Evolutionary conservation across 2,113 vertebrate species (phyloP), one percentile per base, ranked within the genome.

Genomic region (Poeciliopsis prolifica): DNA sequence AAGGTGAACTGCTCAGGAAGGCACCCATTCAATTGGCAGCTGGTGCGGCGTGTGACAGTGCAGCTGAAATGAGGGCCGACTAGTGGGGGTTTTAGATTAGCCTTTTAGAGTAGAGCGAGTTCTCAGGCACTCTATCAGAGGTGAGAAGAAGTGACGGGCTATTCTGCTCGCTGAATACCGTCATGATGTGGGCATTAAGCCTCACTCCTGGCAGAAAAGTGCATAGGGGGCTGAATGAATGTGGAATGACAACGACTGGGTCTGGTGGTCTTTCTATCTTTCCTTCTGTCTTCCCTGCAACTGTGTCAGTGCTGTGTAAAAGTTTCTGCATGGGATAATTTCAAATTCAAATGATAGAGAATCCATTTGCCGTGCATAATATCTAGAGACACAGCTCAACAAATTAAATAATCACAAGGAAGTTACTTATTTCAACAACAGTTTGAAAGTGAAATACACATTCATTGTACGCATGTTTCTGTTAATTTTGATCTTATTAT

Each of bases 181-280:
- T 88, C 89, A 85, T 91, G 86, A 91, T 85, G 86, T 84, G 79
- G 78, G 85, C 84, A 88, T 91, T 92, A 86, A 87, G 79, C 80
- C 80, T 87, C 80, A 86, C 81, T 84, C 69, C 78, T 81, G 76
- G 65, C 89, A 78, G 84, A 80, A 89, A 85, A 84, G 76, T 90
- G 89, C 82, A 54, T 71, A 29, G 82, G 13, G 19, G 33, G 62
- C 58, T 81, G 80, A 88, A 80, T 90, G 86, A 91, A 88, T 83
- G 77, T 66, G 51, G 73, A 66, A 85, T 37, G 79, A 89, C 81
- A 87, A 87, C 77, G 75, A 65, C n/a, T 65, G 70, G 79, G 35
- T 72, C 69, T 26, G 13, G 60, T 68, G 65, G 74, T 68, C 64
- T 79, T 26, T 64, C 42, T 67, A 29, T 29, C 33, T 35, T 37